Conservation (phyloP, 1,140 invertebrate genomes). For the Stegodyphus mimosarum region DNA sequence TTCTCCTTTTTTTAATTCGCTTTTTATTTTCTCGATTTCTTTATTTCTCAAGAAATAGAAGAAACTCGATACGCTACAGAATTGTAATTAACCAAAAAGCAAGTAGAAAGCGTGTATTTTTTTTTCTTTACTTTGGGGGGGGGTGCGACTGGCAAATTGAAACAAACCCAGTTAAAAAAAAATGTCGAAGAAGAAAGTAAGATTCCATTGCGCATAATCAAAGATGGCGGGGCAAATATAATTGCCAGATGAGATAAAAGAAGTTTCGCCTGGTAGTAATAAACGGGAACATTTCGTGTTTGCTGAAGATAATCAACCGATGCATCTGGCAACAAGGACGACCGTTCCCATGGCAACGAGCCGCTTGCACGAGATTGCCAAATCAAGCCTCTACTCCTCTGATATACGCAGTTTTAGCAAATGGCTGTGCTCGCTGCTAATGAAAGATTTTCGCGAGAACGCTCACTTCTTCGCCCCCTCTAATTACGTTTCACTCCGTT, state of each 20-base stretch:
- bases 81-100: constrained; percentile 51
- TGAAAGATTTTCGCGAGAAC: constrained; percentile 57
- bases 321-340: constrained; percentile 61
- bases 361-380: constrained; percentile 60
- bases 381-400: constrained; percentile 57
- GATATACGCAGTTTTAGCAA: constrained; percentile 59
- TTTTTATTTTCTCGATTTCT: not conserved
- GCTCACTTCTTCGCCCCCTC: constrained; percentile 35
- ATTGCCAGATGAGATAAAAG: constrained; percentile 61
- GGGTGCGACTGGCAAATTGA: constrained; percentile 46
- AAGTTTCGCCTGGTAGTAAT: constrained; percentile 58
- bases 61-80: constrained; percentile 44
- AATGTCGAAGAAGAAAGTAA: not conserved
- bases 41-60: constrained; percentile 15
- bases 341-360: constrained; percentile 52
- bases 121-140: constrained; percentile 19
- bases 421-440: constrained; percentile 49
- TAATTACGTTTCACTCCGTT: constrained; percentile 55
- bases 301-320: constrained; percentile 61
- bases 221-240: constrained; percentile 60
- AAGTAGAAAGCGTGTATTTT: constrained; percentile 4
- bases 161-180: constrained; percentile 49
- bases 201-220: constrained; percentile 58
- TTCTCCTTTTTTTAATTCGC: not conserved
- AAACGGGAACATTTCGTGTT: constrained; percentile 61